Conservation (phyloP, 2,113 vertebrate genomes). For the Urocolius indicus region DNA sequence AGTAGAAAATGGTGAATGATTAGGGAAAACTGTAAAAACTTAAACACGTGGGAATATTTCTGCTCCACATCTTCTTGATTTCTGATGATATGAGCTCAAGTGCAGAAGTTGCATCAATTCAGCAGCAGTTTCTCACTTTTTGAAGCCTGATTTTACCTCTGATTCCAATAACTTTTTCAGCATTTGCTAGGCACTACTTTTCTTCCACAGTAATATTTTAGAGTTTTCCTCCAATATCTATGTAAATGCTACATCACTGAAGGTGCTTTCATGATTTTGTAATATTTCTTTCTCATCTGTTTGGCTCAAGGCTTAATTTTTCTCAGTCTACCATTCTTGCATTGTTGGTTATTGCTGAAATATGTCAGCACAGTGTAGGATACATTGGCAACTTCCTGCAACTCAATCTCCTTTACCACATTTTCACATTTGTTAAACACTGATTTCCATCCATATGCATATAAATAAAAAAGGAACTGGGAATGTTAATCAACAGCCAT, state of each 20-base stretch:
- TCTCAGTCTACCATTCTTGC: not conserved
- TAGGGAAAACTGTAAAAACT: not conserved
- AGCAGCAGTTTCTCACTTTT: not conserved
- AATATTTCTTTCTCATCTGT: not conserved
- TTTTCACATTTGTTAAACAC: not conserved
- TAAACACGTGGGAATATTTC: not conserved
- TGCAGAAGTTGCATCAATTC: not conserved
- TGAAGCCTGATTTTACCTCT: not conserved
- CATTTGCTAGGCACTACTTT: not conserved
- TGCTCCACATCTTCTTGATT: not conserved
- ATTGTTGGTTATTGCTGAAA: not conserved
- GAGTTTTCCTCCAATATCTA: not conserved
- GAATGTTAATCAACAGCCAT: too few relatives aligned
- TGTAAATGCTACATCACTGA: not conserved
- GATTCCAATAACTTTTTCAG: not conserved
- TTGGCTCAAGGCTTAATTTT: not conserved
- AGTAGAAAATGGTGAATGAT: not conserved
- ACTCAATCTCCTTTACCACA: not conserved
- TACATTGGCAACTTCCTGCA: not conserved
- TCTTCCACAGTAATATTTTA: not conserved
- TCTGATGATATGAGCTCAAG: not conserved
- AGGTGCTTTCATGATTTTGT: not conserved
- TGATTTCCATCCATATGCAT: not conserved
- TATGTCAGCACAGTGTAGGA: not conserved
- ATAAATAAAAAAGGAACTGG: not conserved